phyloP scores from a whole-genome alignment of 2,113 vertebrate species.

The Seriola rivoliana region DNA sequence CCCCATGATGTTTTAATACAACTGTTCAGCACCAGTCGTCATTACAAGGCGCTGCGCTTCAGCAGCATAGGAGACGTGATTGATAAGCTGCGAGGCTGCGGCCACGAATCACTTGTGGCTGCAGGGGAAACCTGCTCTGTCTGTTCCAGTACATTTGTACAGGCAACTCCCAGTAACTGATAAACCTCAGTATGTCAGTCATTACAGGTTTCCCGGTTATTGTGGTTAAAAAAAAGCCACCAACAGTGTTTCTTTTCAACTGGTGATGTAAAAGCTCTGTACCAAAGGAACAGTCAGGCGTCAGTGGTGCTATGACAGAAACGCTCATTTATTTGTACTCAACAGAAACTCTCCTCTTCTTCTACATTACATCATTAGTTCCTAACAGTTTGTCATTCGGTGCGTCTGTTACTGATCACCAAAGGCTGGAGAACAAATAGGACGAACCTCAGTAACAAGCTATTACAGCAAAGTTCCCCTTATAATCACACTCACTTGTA shows the following conservation, averaged over 20 bases:
- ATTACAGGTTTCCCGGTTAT: slow-evolving; percentile 37
- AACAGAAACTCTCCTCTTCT: slow-evolving; percentile 7
- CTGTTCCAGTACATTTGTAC: slow-evolving; percentile 68
- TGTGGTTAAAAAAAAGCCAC: neutral
- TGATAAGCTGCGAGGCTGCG: slow-evolving; percentile 69
- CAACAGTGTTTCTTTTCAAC: slow-evolving; percentile 19
- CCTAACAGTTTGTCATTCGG: neutral
- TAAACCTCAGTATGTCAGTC: slow-evolving; percentile 47
- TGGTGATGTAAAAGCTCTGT: slow-evolving; percentile 9
- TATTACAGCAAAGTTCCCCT: neutral
- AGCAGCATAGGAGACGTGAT: slow-evolving; percentile 55
- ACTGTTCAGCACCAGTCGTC: neutral
- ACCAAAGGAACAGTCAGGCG: slow-evolving; percentile 31
- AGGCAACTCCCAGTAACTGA: slow-evolving; percentile 54
- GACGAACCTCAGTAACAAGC: neutral
- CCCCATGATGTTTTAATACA: neutral
- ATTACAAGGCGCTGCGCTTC: slow-evolving; percentile 9
- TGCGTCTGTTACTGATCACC: neutral
- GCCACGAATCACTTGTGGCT: slow-evolving; percentile 72
- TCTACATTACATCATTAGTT: too few relatives aligned
- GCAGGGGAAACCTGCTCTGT: slow-evolving; percentile 64
- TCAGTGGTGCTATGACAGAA: slow-evolving; percentile 32
- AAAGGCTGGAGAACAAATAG: neutral
- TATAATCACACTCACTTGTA: neutral
- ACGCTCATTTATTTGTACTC: slow-evolving; percentile 46